Conservation (phyloP, 2,797 vertebrate genomes). For the Otolemur crassicaudatus region DNA sequence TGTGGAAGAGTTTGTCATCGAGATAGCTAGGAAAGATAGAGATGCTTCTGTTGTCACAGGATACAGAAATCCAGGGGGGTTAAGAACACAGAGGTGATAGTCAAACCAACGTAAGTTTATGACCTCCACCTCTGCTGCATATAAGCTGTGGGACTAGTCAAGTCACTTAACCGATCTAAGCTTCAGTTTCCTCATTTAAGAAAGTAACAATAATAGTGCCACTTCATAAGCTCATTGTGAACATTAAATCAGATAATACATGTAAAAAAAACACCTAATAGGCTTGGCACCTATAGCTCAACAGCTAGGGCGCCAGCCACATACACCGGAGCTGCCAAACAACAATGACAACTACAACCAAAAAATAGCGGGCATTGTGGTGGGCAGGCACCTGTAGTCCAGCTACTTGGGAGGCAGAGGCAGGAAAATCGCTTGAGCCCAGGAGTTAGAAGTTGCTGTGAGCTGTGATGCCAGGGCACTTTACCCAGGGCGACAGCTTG, state of each 20-base stretch:
- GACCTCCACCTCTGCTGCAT: neutral
- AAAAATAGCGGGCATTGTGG: too few species aligned
- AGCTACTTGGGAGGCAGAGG: too few species aligned
- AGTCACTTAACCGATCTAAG: neutral
- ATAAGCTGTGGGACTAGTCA: neutral
- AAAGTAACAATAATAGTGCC: neutral
- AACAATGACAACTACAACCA: too few species aligned
- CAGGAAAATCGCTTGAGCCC: too few species aligned
- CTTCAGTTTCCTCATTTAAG: neutral
- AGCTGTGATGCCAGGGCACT: too few species aligned
- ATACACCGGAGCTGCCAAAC: too few species aligned
- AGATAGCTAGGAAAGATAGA: neutral
- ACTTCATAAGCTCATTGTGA: neutral
- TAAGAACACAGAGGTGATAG: neutral
- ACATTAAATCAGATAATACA: neutral
- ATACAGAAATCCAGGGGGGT: neutral
- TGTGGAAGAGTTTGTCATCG: conserved; percentile 6
- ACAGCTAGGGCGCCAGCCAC: too few species aligned
- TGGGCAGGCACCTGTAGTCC: too few species aligned
- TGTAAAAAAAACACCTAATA: neutral
- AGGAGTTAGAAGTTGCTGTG: too few species aligned
- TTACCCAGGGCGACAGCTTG: too few species aligned
- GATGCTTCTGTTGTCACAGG: neutral
- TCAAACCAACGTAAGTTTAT: neutral
- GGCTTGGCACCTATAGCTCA: neutral